Conservation (phyloP, 2,113 vertebrate genomes). For the Periophthalmus modestus region DNA sequence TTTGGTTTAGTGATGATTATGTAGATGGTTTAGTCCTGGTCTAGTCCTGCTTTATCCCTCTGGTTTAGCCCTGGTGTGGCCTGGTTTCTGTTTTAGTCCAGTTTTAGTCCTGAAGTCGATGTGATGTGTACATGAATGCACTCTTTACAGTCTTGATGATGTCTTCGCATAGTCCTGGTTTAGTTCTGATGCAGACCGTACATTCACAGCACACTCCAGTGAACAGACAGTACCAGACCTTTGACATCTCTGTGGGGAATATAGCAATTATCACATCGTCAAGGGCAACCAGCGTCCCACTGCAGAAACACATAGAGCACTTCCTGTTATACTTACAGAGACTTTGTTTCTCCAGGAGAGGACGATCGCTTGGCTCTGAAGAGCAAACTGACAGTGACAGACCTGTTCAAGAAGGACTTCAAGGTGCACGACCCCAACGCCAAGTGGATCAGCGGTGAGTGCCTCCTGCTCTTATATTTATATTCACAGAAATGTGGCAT, state of each 20-base stretch:
- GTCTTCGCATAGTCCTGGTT: no score
- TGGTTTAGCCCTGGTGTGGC: no score
- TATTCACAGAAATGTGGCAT: neutral
- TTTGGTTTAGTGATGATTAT: no score
- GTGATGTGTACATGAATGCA: no score
- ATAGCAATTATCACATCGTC: neutral
- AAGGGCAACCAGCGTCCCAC: neutral
- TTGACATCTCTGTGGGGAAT: neutral
- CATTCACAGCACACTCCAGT: no score
- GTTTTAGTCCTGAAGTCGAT: no score
- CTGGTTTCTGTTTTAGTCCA: neutral
- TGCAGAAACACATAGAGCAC: neutral
- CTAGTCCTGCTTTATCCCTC: no score
- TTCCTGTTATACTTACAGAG: neutral
- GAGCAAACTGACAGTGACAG: conserved; percentile 87
- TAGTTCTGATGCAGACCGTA: no score
- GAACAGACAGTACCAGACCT: no score
- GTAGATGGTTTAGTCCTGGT: neutral
- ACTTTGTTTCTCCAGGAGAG: conserved; percentile 79
- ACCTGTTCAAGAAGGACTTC: conserved; percentile 90
- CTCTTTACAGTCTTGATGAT: no score
- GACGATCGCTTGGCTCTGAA: conserved; percentile 91
- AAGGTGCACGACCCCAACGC: conserved; percentile 89
- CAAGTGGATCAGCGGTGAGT: conserved; percentile 95
- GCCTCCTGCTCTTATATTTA: neutral